A percentile compares a stretch with the other conserved stretches of the same genome.
Conservation (phyloP, 2,888 invertebrate genomes). For the Nomada flava region DNA sequence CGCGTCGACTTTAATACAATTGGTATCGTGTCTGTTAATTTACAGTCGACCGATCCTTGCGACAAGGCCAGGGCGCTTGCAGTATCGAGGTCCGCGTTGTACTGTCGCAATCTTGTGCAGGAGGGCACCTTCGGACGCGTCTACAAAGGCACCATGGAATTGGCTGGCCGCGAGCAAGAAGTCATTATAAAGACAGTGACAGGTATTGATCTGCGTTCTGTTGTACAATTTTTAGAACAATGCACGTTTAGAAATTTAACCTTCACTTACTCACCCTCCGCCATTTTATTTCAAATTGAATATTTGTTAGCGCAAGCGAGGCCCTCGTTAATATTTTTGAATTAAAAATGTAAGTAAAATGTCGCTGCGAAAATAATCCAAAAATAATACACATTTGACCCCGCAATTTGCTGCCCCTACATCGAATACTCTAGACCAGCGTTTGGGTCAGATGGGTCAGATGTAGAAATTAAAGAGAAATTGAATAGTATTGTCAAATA, state of each 20-base stretch:
- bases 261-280: too few species aligned
- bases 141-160: constrained; percentile 90
- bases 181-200: constrained; percentile 95
- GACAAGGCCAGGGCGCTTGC: constrained; percentile 88
- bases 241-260: too few species aligned
- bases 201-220: constrained; percentile 86
- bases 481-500: too few species aligned
- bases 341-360: neutral
- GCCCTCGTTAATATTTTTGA: too few species aligned
- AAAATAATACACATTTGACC: neutral
- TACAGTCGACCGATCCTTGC: constrained; percentile 85
- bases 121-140: constrained; percentile 96
- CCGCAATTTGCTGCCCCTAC: neutral
- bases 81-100: constrained; percentile 87
- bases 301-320: too few species aligned
- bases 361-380: neutral
- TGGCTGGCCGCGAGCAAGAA: constrained; percentile 88
- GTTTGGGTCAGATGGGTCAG: too few species aligned
- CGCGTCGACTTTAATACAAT: constrained; percentile 6
- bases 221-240: too few species aligned
- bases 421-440: neutral
- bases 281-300: too few species aligned
- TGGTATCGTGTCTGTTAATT: constrained; percentile 22
- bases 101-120: constrained; percentile 87
- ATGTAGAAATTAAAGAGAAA: too few species aligned